These are phyloP conservation scores for Bungarus multicinctus DNA, from an alignment of 2,113 vertebrate species.

Conservation along the genomic window DNA sequence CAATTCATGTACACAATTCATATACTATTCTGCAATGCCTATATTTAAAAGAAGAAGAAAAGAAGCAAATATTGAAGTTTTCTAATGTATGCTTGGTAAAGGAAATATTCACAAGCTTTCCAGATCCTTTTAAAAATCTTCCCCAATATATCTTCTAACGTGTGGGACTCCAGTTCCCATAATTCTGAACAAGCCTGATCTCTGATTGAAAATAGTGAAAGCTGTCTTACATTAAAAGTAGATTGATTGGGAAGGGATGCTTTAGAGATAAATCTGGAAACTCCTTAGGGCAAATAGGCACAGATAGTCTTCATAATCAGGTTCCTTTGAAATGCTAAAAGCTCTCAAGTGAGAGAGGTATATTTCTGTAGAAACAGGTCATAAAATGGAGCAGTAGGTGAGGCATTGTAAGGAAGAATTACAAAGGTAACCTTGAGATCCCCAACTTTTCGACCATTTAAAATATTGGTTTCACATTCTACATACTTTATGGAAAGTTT, in stretches of 20 bases:
- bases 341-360: not conserved
- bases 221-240: not conserved
- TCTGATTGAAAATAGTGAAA: not conserved
- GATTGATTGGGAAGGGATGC: not conserved
- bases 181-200: not conserved
- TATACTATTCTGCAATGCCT: not conserved
- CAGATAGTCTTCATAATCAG: not conserved
- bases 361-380: not conserved
- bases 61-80: not conserved
- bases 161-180: not conserved
- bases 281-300: not conserved
- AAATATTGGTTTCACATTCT: not conserved
- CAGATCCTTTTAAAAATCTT: not conserved
- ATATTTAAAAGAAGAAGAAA: not conserved
- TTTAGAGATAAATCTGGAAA: not conserved
- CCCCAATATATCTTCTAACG: not conserved
- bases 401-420: not conserved
- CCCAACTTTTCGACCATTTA: not conserved
- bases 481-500: not conserved
- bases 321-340: not conserved
- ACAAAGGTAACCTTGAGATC: not conserved
- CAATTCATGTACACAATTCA: not conserved
- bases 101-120: not conserved
- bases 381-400: not conserved
- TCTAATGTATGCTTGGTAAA: not conserved